These are phyloP conservation scores for Drosophila lacicola DNA, from an alignment of 2,888 invertebrate species.

Conservation along the genomic window DNA sequence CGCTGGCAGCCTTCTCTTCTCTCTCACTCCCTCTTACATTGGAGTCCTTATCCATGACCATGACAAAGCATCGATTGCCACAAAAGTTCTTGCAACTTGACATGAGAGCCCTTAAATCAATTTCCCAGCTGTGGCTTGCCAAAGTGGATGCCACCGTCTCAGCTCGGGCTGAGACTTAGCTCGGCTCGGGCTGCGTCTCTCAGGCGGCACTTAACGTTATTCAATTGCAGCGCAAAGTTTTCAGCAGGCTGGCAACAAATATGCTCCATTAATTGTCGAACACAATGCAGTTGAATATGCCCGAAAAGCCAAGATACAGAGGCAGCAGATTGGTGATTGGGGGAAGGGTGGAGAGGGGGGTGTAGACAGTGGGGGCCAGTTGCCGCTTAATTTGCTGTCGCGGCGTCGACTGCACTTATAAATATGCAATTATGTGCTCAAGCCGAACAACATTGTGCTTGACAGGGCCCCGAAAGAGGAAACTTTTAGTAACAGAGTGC, in stretches of 20 bases:
- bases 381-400: constrained; percentile 66
- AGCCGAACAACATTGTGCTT: constrained; percentile 64
- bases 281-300: constrained; percentile 46
- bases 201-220: constrained; percentile 28
- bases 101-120: constrained; percentile 58
- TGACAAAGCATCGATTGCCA: constrained; percentile 50
- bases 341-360: neutral
- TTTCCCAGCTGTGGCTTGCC: constrained; percentile 50
- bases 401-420: constrained; percentile 65
- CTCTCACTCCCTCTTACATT: neutral
- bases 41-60: constrained; percentile 35
- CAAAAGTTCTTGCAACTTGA: constrained; percentile 48
- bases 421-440: constrained; percentile 75
- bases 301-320: constrained; percentile 35
- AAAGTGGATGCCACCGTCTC: constrained; percentile 24
- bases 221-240: constrained; percentile 50
- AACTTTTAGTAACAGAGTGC: constrained; percentile 38
- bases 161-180: neutral
- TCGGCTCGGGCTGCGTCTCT: constrained; percentile 3
- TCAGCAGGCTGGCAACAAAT: constrained; percentile 35
- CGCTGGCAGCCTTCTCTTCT: neutral
- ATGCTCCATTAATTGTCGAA: constrained; percentile 63
- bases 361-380: neutral
- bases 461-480: constrained; percentile 24
- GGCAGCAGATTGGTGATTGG: neutral